A percentile compares a stretch with the other conserved stretches of the same genome.
These are phyloP conservation scores for Chelonus insularis DNA, from an alignment of 1,140 invertebrate species.

Conservation along the genomic window DNA sequence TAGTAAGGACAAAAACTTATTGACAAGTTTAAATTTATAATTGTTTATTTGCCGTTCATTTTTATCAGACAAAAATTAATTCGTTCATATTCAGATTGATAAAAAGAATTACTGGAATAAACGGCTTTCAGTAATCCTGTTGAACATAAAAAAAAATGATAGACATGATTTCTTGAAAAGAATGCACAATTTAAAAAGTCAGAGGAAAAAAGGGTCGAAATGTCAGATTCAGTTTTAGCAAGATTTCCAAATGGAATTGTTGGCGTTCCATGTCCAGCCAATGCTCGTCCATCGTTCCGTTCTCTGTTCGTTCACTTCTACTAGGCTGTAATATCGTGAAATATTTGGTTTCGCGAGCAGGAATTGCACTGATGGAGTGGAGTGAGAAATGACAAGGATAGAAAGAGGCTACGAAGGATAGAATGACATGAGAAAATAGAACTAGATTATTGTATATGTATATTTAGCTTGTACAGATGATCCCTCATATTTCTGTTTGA, in stretches of 20 bases:
- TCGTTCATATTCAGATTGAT: too few species aligned
- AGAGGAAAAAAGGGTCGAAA: too few species aligned
- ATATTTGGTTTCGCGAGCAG: constrained; percentile 18
- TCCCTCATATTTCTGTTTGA: background rate
- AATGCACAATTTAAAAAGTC: too few species aligned
- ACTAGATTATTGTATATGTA: background rate
- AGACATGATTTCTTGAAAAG: too few species aligned
- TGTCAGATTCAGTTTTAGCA: too few species aligned
- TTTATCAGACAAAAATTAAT: too few species aligned
- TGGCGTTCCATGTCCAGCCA: constrained; percentile 18
- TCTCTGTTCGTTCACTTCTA: background rate
- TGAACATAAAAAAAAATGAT: too few species aligned
- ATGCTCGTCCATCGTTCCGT: constrained; percentile 8
- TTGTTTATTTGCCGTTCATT: too few species aligned
- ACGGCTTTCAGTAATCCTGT: too few species aligned
- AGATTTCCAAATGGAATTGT: constrained; percentile 19
- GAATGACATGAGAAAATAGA: background rate
- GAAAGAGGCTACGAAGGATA: background rate
- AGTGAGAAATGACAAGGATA: background rate
- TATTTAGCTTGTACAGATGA: background rate
- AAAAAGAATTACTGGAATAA: too few species aligned
- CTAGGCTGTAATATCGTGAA: constrained; percentile 15
- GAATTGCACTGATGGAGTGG: constrained; percentile 10
- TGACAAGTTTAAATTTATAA: too few species aligned
- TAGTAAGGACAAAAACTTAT: too few species aligned